These are phyloP conservation scores for Pseudonaja textilis DNA, from an alignment of 2,113 vertebrate genomes.

Conservation along the genomic window DNA sequence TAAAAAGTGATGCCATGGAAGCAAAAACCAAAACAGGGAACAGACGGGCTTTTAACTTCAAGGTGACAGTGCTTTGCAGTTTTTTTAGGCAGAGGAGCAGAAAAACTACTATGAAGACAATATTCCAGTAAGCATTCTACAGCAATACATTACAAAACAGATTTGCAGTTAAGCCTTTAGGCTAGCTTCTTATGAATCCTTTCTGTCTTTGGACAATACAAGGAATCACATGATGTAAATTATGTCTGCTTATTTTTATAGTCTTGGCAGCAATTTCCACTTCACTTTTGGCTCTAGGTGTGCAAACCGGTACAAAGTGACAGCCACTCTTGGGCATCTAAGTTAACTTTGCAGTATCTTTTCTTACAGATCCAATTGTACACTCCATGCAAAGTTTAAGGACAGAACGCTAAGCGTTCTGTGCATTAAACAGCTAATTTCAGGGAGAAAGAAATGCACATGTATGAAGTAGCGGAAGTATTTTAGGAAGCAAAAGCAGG, in stretches of 20 bases:
- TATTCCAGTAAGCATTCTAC: not conserved
- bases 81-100: not conserved
- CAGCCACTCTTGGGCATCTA: not conserved
- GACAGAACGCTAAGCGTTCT: not conserved
- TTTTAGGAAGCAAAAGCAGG: not conserved
- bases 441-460: not conserved
- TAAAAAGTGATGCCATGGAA: not conserved
- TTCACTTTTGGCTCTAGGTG: not conserved
- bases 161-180: not conserved
- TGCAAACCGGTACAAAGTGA: not conserved
- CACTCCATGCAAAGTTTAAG: not conserved
- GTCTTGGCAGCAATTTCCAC: not conserved
- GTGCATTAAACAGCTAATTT: not conserved
- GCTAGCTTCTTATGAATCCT: not conserved
- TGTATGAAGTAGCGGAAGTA: not conserved
- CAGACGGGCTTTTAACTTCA: not conserved
- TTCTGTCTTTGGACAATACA: not conserved
- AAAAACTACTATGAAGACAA: not conserved
- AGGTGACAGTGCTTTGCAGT: not conserved
- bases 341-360: not conserved
- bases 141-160: not conserved
- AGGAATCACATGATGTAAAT: not conserved
- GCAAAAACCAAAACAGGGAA: not conserved
- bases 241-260: not conserved
- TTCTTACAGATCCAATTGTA: not conserved